These are phyloP conservation scores for Clistopyga incitator DNA, from an alignment of 2,888 invertebrate species.

Conservation along the genomic window DNA sequence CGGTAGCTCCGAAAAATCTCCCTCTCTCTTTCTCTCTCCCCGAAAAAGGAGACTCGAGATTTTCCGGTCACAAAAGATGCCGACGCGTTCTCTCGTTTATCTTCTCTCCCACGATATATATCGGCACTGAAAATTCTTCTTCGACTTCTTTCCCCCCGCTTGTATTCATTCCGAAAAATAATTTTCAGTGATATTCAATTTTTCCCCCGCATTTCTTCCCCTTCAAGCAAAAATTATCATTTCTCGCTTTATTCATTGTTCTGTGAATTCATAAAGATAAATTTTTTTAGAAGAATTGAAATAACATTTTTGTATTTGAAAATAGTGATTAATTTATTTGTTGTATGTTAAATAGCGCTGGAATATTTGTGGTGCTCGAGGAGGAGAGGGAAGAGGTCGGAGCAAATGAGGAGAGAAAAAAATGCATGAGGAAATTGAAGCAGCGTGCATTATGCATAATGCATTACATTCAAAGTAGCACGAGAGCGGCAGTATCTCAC, in stretches of 20 bases:
- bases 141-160: not conserved
- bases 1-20: slow-evolving; percentile 27
- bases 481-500: slow-evolving; percentile 31
- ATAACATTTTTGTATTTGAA: not conserved
- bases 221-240: too few relatives aligned
- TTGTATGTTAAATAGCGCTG: not conserved
- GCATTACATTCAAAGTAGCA: slow-evolving; percentile 38
- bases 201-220: too few relatives aligned
- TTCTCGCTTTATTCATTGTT: too few relatives aligned
- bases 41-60: slow-evolving; percentile 22
- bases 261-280: too few relatives aligned
- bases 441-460: slow-evolving; percentile 32
- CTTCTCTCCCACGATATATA: slow-evolving; percentile 18
- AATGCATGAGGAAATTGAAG: slow-evolving; percentile 31
- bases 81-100: slow-evolving; percentile 45
- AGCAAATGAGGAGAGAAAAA: slow-evolving; percentile 9
- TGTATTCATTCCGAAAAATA: not conserved
- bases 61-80: slow-evolving; percentile 41
- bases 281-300: not conserved
- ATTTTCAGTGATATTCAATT: not conserved
- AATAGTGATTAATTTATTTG: not conserved
- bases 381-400: too few relatives aligned
- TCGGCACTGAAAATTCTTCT: slow-evolving; percentile 20
- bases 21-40: not conserved
- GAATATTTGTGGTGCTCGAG: not conserved